Base-by-base conservation (phyloP, 2,797 vertebrate genomes). In the Semaprochilodus insignis region DNA sequence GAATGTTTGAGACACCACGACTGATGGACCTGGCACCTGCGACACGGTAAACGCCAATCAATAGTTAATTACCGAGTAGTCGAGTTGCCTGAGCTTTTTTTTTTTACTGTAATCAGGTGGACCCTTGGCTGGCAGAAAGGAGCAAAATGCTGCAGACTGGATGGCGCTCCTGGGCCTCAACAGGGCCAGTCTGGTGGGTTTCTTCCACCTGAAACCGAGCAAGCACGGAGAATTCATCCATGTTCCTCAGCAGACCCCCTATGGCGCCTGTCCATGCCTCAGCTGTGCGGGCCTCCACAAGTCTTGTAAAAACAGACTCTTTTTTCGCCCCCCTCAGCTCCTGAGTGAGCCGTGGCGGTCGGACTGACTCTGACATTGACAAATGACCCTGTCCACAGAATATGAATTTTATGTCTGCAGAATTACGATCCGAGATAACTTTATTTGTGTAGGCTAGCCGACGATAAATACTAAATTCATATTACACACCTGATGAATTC, bases 291-390 rank as follows among this genome's bases (percentile, higher is more conserved):
- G 87, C 94, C 95, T 94, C 91, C 92, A 92, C 94, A 93, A 90
- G 6, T 88, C 94, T 95, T 97, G 96, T 97, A 96, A 97, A 96
- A 98, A 97, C 94, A 96, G 59, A 92, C 91, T 94, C 95, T 95
- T 94, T 94, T 94, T 91, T 31, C 6, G 0, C 90, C 93, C 93
- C 88, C 76, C 81, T 84, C 89, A 88, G 88, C 90, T 90, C 83
- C 89, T 75, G 86, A 90, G 85, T 80, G 82, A 94, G 93, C 81
- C 92, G 88, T 92, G 93, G 94, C 93, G 94, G 95, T 93, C 93
- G 94, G 83, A 91, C 93, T 93, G 92, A 94, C 93, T 94, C 87
- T 96, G 92, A 94, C 93, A 94, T 94, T 98, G 97, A 97, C 97
- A 95, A 97, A 99, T 97, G 96, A 93, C 95, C 94, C 95, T 77